A percentile compares a stretch with the other conserved stretches of the same genome.
Evolutionary conservation across 2,797 vertebrate species (phyloP).

Genomic region (Pseudochirops corinnae): DNA sequence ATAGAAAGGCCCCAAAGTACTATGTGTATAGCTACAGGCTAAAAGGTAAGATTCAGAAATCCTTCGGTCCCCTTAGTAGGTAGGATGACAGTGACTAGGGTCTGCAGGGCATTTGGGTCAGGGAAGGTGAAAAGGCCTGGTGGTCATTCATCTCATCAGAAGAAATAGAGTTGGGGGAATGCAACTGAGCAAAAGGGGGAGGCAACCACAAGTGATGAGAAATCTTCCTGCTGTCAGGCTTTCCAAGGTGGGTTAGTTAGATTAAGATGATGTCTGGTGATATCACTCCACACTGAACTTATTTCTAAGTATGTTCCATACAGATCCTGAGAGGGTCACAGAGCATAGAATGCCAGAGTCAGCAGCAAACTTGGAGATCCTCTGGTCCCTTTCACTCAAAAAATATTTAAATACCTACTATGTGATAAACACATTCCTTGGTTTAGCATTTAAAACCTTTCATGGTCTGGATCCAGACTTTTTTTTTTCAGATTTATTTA

Average conservation of each 20-base stretch:
- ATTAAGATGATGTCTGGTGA: background rate
- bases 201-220: background rate
- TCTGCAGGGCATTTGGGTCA: background rate
- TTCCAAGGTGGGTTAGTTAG: background rate
- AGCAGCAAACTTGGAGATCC: background rate
- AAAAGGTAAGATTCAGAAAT: background rate
- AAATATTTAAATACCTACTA: background rate
- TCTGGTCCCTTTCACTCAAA: background rate
- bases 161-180: background rate
- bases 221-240: background rate
- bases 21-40: background rate
- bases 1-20: background rate
- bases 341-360: background rate
- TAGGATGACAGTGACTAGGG: background rate
- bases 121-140: background rate
- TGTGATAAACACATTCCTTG: background rate
- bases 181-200: background rate
- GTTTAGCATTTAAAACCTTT: background rate
- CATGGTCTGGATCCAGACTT: background rate
- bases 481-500: background rate
- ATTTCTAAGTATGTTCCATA: background rate
- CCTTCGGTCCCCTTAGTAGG: background rate
- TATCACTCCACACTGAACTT: background rate
- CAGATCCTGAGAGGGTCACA: background rate
- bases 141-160: background rate